Percentiles rank a stretch among this genome's conserved stretches.
These are phyloP conservation scores for Lamprologus sp. DNA, from an alignment of 2,113 vertebrate species.

Conservation along the genomic window DNA sequence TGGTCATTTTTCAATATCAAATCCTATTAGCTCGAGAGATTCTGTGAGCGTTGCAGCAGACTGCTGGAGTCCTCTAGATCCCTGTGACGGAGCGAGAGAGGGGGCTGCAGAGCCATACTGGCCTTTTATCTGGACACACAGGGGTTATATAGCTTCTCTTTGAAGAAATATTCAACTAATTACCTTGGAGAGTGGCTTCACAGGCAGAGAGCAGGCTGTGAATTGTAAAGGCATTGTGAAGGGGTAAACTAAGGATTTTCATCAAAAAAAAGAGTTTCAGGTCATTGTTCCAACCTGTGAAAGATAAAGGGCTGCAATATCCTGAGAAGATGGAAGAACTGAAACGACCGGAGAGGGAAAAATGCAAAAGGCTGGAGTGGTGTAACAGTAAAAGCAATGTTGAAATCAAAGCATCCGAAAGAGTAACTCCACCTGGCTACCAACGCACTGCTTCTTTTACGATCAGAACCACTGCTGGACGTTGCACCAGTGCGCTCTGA, in stretches of 20 bases:
- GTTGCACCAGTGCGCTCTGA: neutral
- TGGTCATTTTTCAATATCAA: constrained; percentile 74
- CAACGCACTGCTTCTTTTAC: neutral
- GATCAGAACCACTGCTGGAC: neutral
- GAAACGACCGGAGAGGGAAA: neutral
- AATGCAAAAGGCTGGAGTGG: neutral
- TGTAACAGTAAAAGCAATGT: constrained; percentile 12
- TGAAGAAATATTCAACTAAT: constrained; percentile 82
- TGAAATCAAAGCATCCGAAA: neutral
- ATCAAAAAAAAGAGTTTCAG: constrained; percentile 15
- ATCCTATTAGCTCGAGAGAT: constrained; percentile 75
- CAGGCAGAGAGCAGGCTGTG: constrained; percentile 63
- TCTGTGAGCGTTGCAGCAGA: constrained; percentile 43
- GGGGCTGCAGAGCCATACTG: constrained; percentile 56
- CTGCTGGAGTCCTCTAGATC: constrained; percentile 70
- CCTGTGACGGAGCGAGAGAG: constrained; percentile 39
- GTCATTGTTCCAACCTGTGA: constrained; percentile 53
- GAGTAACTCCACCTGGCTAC: constrained; percentile 1
- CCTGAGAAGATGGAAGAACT: constrained; percentile 35
- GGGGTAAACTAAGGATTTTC: constrained; percentile 67
- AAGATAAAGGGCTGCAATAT: constrained; percentile 32
- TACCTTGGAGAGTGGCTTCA: constrained; percentile 72
- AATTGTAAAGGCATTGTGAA: constrained; percentile 63
- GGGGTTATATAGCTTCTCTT: constrained; percentile 73
- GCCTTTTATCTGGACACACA: constrained; percentile 72